Evolutionary conservation across 2,888 invertebrate species (phyloP), one percentile per base, ranked within the genome.

Genomic region (Limulus polyphemus): DNA sequence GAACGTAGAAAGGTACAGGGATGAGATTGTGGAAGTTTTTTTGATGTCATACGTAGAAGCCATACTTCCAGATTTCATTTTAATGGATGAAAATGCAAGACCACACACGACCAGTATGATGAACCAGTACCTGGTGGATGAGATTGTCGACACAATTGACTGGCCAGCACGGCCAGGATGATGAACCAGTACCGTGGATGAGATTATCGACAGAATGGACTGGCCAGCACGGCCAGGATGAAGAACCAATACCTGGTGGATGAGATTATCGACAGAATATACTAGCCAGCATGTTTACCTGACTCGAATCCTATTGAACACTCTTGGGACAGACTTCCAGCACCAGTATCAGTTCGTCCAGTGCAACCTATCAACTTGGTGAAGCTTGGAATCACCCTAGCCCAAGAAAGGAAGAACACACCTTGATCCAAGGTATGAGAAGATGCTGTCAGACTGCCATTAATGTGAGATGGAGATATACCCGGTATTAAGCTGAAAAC

Each of bases 1-100:
- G 1, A n/a, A 12, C 48, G 17, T 13, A 5, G 16, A 55, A 0
- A 55, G 55, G 11, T 59, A 59, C 32, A 48, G 47, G 48, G 14
- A 55, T 14, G 49, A 52, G 57, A 61, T 62, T 49, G n/a, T 49
- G 9, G 51, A n/a, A 58, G 13, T n/a, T 58, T 16, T 55, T 5
- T 12, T 55, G 11, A 55, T 11, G 17, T 11, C 17, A n/a, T 55
- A 10, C 16, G 55, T 7, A 14, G 55, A n/a, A 55, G 7, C 10
- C n/a, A 7, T 55, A 14, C 4, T 3, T 55, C 3, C 13, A 14
- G 11, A 4, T 55, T 55, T 55, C 11, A 12, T 7, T 17, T 17
- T 55, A 3, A 16, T 13, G 13, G 55, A 55, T 17, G 55, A 11
- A 12, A 55, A 55, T 55, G 55, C 55, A n/a, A n/a, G 16, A 14